Percentiles rank a stretch among this genome's conserved stretches.
These are phyloP conservation scores for Huso huso DNA, from an alignment of 2,797 vertebrate genomes.

Conservation along the genomic window DNA sequence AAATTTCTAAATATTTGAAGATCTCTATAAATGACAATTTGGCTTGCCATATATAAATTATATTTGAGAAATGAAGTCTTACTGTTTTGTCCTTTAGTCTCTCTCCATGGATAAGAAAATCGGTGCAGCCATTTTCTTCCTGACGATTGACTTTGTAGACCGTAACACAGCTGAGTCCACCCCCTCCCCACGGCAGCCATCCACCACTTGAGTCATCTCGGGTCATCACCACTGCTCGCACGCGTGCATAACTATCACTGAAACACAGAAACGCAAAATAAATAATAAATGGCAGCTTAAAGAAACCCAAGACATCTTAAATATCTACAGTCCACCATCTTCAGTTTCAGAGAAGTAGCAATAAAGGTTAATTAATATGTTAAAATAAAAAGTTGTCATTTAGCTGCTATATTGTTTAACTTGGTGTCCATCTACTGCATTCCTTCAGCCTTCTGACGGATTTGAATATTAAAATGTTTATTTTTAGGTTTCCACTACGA, in stretches of 20 bases:
- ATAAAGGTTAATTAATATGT: no score
- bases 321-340: not conserved
- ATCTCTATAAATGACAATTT: no score
- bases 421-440: no score
- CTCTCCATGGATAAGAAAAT: slow-evolving; percentile 96
- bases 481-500: no score
- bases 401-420: no score
- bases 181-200: slow-evolving; percentile 91
- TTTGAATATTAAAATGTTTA: no score
- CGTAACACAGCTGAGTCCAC: slow-evolving; percentile 93
- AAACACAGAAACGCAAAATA: slow-evolving; percentile 30
- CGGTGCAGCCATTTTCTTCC: slow-evolving; percentile 78
- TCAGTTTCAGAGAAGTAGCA: not conserved
- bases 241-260: slow-evolving; percentile 96
- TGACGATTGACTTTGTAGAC: slow-evolving; percentile 86
- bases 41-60: no score
- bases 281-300: no score
- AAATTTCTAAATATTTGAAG: no score
- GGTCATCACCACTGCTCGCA: slow-evolving; percentile 99
- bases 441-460: no score
- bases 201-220: slow-evolving; percentile 98
- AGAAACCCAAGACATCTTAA: no score
- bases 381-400: no score
- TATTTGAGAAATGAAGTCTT: slow-evolving; percentile 36
- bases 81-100: slow-evolving; percentile 97